Evolutionary conservation across 2,113 vertebrate genomes (phyloP).

Genomic region (Mesembrinibis cayennensis): DNA sequence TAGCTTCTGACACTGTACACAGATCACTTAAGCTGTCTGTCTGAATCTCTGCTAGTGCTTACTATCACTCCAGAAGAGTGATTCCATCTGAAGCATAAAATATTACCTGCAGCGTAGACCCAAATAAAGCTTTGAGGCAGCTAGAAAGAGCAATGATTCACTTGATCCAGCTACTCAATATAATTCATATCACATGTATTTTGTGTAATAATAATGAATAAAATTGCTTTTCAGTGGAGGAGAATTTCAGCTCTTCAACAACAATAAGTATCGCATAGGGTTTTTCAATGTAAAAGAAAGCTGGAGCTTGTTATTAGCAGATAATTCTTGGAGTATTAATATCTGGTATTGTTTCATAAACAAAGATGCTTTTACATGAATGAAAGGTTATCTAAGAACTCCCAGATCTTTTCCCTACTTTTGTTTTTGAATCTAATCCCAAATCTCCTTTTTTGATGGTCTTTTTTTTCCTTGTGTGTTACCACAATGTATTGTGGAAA

Average conservation of each 20-base stretch:
- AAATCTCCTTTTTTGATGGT: not conserved
- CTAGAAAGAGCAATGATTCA: not conserved
- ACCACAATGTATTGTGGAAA: not conserved
- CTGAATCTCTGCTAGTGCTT: not conserved
- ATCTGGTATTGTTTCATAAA: not conserved
- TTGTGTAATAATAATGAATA: not conserved
- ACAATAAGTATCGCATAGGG: rapidly evolving
- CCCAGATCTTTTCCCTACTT: rapidly evolving
- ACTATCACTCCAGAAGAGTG: not conserved
- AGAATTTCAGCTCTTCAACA: not conserved
- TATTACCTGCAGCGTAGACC: not conserved
- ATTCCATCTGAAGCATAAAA: not conserved
- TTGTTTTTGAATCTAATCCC: not conserved
- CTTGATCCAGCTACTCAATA: not conserved
- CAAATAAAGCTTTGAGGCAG: not conserved
- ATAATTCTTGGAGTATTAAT: not conserved
- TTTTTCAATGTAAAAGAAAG: not conserved
- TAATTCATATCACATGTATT: not conserved
- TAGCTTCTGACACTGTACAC: not conserved
- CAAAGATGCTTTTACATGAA: not conserved
- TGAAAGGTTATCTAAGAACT: not conserved
- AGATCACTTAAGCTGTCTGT: not conserved
- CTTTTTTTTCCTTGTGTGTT: rapidly evolving
- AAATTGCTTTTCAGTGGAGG: not conserved
- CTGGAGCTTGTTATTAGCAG: not conserved